These are phyloP conservation scores for Calameuta filiformis DNA, from an alignment of 2,888 invertebrate genomes.

Conservation along the genomic window DNA sequence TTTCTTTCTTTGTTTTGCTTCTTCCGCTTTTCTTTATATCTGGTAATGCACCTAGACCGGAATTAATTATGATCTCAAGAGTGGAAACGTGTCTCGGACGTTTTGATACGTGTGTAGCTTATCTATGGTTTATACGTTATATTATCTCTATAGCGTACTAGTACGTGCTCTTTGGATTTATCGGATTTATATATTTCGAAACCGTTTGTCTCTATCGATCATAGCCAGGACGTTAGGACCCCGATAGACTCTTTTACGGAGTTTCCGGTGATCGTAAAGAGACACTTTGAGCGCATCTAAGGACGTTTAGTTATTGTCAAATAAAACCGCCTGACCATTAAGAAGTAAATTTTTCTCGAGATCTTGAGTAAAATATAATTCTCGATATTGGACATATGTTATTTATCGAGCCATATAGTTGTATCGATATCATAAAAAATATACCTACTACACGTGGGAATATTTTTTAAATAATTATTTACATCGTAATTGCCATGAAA, in stretches of 20 bases:
- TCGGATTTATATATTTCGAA: constrained; percentile 22
- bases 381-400: no score
- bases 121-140: no score
- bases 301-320: no score
- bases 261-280: not conserved
- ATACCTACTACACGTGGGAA: no score
- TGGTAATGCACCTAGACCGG: constrained; percentile 21
- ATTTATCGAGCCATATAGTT: no score
- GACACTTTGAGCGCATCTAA: no score
- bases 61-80: constrained; percentile 36
- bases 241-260: not conserved
- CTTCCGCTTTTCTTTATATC: constrained; percentile 8
- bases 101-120: no score
- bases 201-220: not conserved
- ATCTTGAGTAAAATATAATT: no score
- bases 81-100: not conserved
- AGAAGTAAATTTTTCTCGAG: no score
- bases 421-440: no score
- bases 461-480: no score
- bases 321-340: no score
- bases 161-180: constrained; percentile 29
- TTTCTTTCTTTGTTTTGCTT: not conserved
- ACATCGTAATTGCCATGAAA: not conserved
- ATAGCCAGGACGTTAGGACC: not conserved
- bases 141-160: constrained; percentile 1